Base-by-base conservation (phyloP, 2,797 vertebrate genomes). In the Notamacropus eugenii region DNA sequence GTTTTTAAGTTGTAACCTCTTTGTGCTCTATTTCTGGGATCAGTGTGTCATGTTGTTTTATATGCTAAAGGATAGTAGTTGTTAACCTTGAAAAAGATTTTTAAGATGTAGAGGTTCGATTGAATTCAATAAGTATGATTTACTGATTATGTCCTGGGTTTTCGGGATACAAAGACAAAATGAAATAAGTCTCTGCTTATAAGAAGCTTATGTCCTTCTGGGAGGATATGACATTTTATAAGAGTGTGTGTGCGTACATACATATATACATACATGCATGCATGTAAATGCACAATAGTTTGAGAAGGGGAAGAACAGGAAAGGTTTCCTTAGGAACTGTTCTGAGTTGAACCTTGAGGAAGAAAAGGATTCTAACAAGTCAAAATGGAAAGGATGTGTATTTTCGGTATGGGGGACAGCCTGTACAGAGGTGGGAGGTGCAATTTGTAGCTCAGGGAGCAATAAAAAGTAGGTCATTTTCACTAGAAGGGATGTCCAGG, bases 271-370 rank as follows among this genome's bases (percentile, higher is more conserved):
- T 57, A 14, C 5, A 14, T 9, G 9, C 13, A 10, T n/a, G 14
- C 34, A 34, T 67, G 34, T 34, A 82, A 82, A 40, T 82, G 46
- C n/a, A 82, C n/a, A 82, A 10, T 82, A 24, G 40, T 82, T 82
- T 82, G n/a, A 46, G 67, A 67, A 67, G 62, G 62, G 5, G 5
- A 74, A 74, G 24, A 74, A 22, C n/a, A 82, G 67, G n/a, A 82
- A 58, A 57, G 34, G 28, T 91, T 95, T 57, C 55, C 95, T 13
- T 11, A 55, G 74, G 87, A 96, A 55, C 28, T 55, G n/a, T 46
- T 50, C 93, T 58, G 50, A 31, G 28, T 28, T 94, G 90, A 93
- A 34, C 50, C 92, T 55, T 95, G 59, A 12, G 67, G n/a, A 94
- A 55, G 91, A 19, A 90, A 74, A 93, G 67, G 91, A 93, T 24